Base-by-base conservation (phyloP, 2,113 vertebrate species). In the Salvelinus alpinus region DNA sequence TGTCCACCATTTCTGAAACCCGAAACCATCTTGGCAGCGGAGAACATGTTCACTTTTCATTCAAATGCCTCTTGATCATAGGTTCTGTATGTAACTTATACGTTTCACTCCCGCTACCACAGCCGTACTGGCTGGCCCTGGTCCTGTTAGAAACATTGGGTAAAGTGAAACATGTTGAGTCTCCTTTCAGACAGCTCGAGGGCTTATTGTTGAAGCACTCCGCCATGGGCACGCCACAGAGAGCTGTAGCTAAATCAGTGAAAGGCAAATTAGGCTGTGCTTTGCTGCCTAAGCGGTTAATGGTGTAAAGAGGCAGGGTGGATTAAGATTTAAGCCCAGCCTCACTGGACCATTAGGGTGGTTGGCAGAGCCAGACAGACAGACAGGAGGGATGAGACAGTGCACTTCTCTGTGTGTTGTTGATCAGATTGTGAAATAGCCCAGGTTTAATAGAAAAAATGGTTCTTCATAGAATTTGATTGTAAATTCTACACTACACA, bases 251-350 rank as follows among this genome's bases (percentile, higher is more conserved):
- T 81, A 72, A 86, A 68, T 86, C 75, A 85, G 89, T 78, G 68
- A 80, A 78, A 75, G 57, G 75, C 68, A 20, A 70, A 67, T 68
- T 31, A 34, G 60, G 57, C 68, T 57, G 71, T 77, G 54, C 76
- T 76, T 71, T 71, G 76, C 38, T 78, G 31, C 64, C 64, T 70
- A 68, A 76, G 44, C 90, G 87, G 91, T 88, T 94, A 90, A 91
- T 91, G 84, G 85, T 81, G 88, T 87, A 93, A 94, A 87, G 91
- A 91, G 88, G 88, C 87, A 86, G 82, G 90, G 90, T 88, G 83
- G 90, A 85, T 88, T 93, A 87, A 89, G 82, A 70, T 9, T 77
- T 91, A 88, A 91, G 85, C 85, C 79, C 54, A 31, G 85, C 80
- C 80, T 81, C 84, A n/a, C 27, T 38, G 31, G 27, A 20, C 68